phyloP scores from a whole-genome alignment of 2,888 invertebrate genomes.

The Leptinotarsa juncta region DNA sequence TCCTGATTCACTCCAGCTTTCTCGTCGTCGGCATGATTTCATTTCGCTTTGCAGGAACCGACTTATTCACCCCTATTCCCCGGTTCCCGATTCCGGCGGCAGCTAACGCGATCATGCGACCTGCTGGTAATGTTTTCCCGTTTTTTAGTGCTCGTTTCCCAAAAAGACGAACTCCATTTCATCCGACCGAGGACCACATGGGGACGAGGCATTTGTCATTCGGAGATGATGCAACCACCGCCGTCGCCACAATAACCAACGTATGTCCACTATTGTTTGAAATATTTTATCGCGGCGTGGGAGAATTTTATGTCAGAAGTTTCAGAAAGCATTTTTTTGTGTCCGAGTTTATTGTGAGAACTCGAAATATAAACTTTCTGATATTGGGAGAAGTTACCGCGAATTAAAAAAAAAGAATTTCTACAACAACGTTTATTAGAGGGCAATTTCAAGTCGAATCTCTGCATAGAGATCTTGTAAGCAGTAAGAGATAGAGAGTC shows the following conservation, averaged over 20 bases:
- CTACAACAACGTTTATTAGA: too few relatives aligned
- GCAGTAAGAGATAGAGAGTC: too few relatives aligned
- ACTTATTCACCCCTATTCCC: slow-evolving; percentile 52
- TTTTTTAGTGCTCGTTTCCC: slow-evolving; percentile 61
- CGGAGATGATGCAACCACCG: slow-evolving; percentile 41
- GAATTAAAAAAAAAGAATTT: too few relatives aligned
- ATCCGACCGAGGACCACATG: slow-evolving; percentile 62
- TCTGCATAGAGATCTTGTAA: too few relatives aligned
- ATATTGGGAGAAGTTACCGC: too few relatives aligned
- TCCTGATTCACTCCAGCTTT: slow-evolving; percentile 21
- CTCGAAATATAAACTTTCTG: background rate
- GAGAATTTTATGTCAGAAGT: slow-evolving; percentile 31
- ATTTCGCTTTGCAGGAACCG: slow-evolving; percentile 38
- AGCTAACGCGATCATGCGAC: slow-evolving; percentile 66
- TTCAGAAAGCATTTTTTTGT: slow-evolving; percentile 23
- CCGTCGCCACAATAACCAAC: slow-evolving; percentile 53
- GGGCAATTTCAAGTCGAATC: too few relatives aligned
- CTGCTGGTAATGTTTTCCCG: slow-evolving; percentile 67
- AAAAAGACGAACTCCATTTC: slow-evolving; percentile 59
- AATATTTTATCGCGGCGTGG: slow-evolving; percentile 38
- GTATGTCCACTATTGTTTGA: slow-evolving; percentile 56
- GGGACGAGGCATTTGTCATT: slow-evolving; percentile 62
- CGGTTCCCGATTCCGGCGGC: slow-evolving; percentile 60
- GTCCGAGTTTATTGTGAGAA: background rate
- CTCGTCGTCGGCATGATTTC: slow-evolving; percentile 32